Conservation (phyloP, 1,140 invertebrate genomes). For the Rhynchophorus ferrugineus region DNA sequence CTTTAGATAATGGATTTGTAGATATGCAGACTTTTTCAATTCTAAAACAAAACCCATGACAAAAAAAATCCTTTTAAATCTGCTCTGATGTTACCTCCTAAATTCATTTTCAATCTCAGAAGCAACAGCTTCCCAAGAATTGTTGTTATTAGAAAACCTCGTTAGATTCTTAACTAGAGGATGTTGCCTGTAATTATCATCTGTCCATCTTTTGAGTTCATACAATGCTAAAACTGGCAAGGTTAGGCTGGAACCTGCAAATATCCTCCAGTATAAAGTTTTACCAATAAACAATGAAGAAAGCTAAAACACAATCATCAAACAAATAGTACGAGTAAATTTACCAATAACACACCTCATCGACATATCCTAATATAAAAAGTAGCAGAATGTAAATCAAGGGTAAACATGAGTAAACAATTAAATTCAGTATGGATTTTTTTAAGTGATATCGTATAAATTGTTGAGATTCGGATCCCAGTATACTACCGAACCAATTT, state of each 20-base stretch:
- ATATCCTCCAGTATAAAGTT: constrained; percentile 34
- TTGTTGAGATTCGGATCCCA: constrained; percentile 60
- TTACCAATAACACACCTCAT: constrained; percentile 36
- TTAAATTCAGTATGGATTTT: constrained; percentile 55
- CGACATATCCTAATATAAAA: constrained; percentile 44
- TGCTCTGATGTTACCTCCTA: constrained; percentile 47
- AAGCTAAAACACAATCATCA: constrained; percentile 36
- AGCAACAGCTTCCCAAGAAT: constrained; percentile 60
- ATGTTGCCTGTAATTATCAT: constrained; percentile 62
- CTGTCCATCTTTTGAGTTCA: constrained; percentile 56
- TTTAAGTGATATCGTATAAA: constrained; percentile 68
- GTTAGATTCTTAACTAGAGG: constrained; percentile 62
- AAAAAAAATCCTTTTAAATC: not conserved
- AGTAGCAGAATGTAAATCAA: constrained; percentile 59
- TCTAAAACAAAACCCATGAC: constrained; percentile 11
- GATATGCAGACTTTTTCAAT: constrained; percentile 66
- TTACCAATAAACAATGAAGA: constrained; percentile 20
- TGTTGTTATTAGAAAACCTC: constrained; percentile 53
- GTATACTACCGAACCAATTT: constrained; percentile 52
- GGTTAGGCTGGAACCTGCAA: constrained; percentile 29
- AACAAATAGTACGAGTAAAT: no score
- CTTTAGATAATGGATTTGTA: constrained; percentile 57
- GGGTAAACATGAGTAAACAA: constrained; percentile 61
- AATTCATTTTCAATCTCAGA: constrained; percentile 71
- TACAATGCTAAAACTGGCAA: constrained; percentile 40